These are phyloP conservation scores for Oegoconia quadripuncta DNA, from an alignment of 2,888 invertebrate species.

Conservation along the genomic window DNA sequence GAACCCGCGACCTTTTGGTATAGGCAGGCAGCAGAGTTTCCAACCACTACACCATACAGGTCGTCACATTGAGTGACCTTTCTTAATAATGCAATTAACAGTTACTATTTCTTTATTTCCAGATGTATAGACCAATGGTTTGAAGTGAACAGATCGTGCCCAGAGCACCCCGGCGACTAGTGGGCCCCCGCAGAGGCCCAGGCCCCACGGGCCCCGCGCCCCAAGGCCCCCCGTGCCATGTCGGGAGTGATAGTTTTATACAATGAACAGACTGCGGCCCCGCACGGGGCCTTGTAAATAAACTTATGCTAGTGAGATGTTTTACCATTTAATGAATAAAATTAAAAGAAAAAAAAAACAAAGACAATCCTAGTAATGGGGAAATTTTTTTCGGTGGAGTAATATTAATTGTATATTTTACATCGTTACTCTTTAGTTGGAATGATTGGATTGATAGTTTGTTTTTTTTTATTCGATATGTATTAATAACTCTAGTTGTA, in stretches of 20 bases:
- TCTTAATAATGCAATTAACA: not conserved
- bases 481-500: no score
- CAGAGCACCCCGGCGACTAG: slow-evolving; percentile 98
- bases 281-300: slow-evolving; percentile 62
- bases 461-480: slow-evolving; percentile 17
- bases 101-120: slow-evolving; percentile 56
- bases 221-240: slow-evolving; percentile 41
- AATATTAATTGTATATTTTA: slow-evolving; percentile 57
- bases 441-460: slow-evolving; percentile 23
- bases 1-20: no score
- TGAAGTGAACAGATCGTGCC: slow-evolving; percentile 98
- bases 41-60: no score
- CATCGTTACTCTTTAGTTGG: slow-evolving; percentile 55
- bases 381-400: slow-evolving; percentile 63
- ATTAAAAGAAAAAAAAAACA: slow-evolving; percentile 55
- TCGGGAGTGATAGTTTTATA: slow-evolving; percentile 71
- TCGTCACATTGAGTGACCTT: not conserved
- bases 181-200: slow-evolving; percentile 75
- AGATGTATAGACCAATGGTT: slow-evolving; percentile 99
- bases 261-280: slow-evolving; percentile 66
- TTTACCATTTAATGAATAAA: slow-evolving; percentile 65
- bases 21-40: no score
- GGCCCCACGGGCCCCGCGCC: slow-evolving; percentile 57
- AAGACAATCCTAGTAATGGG: slow-evolving; percentile 65
- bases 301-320: slow-evolving; percentile 71